phyloP scores from a whole-genome alignment of 2,888 invertebrate species.

The Flabesymbios commensalis region DNA sequence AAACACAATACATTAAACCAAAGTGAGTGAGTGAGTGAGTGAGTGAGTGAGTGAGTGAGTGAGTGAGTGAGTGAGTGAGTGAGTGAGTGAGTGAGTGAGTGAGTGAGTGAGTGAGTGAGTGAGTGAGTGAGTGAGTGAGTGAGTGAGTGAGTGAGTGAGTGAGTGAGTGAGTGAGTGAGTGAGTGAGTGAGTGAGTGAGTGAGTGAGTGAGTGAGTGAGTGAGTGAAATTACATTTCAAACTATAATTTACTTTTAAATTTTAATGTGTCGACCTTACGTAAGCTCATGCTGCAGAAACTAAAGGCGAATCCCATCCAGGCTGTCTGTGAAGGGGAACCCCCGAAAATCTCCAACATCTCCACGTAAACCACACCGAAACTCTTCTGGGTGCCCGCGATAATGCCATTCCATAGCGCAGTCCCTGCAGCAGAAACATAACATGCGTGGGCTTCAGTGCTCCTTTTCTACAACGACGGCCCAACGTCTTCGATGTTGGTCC shows the following conservation, averaged over 20 bases:
- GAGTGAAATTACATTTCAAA: too few relatives aligned
- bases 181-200: constrained; percentile 19
- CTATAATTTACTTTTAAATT: too few relatives aligned
- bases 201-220: constrained; percentile 16
- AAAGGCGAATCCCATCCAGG: background rate
- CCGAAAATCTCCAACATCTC: background rate
- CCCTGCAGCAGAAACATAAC: background rate
- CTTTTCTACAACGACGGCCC: too few relatives aligned
- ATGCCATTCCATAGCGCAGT: background rate
- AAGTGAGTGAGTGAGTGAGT: constrained; percentile 30
- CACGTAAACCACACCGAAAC: background rate
- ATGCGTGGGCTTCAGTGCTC: too few relatives aligned
- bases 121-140: constrained; percentile 17
- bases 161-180: constrained; percentile 18
- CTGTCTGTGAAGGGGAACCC: background rate
- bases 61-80: constrained; percentile 22
- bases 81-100: constrained; percentile 20
- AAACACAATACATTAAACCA: too few relatives aligned
- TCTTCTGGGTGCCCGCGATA: background rate
- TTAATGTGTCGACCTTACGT: too few relatives aligned
- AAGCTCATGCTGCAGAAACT: too few relatives aligned
- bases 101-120: constrained; percentile 20
- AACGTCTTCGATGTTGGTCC: too few relatives aligned
- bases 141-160: constrained; percentile 21
- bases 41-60: constrained; percentile 26